These are phyloP conservation scores for Heliconius erato DNA, from an alignment of 2,888 invertebrate genomes.

Conservation along the genomic window DNA sequence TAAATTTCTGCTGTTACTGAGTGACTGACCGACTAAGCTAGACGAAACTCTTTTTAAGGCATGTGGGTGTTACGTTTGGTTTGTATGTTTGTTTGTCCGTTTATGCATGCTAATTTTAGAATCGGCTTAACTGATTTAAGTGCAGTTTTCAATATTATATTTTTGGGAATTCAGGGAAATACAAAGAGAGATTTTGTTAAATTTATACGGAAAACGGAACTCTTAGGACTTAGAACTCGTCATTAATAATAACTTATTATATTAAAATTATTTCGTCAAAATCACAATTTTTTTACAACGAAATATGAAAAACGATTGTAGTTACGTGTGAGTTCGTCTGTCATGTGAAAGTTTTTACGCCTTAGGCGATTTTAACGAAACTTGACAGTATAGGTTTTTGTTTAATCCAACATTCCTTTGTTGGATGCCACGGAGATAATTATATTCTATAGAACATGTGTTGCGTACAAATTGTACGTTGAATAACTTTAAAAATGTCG, in stretches of 20 bases:
- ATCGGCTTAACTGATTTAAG: too few relatives aligned
- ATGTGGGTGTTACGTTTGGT: too few relatives aligned
- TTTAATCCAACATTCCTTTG: slow-evolving; percentile 26
- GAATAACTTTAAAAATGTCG: not conserved
- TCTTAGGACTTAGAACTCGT: not conserved
- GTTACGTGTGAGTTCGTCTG: slow-evolving; percentile 39
- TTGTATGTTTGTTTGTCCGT: too few relatives aligned
- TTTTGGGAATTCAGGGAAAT: not conserved
- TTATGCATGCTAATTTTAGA: too few relatives aligned
- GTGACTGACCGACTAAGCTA: too few relatives aligned
- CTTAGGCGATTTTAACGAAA: slow-evolving; percentile 32
- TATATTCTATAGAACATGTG: not conserved
- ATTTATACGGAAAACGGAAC: not conserved
- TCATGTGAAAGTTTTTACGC: slow-evolving; percentile 44
- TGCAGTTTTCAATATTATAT: too few relatives aligned
- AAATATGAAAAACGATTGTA: slow-evolving; percentile 30
- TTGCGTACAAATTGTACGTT: not conserved
- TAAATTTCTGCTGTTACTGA: too few relatives aligned
- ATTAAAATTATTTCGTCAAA: not conserved
- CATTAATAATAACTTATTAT: not conserved
- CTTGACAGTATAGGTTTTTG: slow-evolving; percentile 26
- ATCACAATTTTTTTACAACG: slow-evolving; percentile 22
- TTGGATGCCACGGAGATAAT: not conserved
- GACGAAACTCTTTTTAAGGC: too few relatives aligned
- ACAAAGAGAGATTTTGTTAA: too few relatives aligned